Conservation (phyloP, 2,797 vertebrate species). For the Caiman crocodilus region DNA sequence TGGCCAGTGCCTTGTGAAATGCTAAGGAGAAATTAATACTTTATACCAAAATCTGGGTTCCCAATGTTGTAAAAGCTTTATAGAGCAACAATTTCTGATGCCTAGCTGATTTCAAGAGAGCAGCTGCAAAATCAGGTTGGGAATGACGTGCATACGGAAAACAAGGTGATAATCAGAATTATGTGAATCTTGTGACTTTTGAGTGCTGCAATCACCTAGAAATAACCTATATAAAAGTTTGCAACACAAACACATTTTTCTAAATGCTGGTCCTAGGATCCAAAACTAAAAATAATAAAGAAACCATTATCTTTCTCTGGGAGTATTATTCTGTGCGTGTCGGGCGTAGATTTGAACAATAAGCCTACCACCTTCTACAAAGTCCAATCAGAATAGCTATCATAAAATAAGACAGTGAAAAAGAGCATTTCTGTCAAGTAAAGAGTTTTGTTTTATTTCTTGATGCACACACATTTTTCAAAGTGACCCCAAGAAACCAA, state of each 20-base stretch:
- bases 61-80: background rate
- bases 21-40: background rate
- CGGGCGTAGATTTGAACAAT: background rate
- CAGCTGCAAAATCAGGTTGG: background rate
- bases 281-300: background rate
- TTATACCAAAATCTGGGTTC: background rate
- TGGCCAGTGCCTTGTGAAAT: conserved; percentile 1
- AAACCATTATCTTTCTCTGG: background rate
- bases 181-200: background rate
- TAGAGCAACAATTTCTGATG: background rate
- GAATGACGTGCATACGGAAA: conserved; percentile 7
- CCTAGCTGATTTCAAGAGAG: background rate
- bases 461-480: background rate
- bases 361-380: background rate
- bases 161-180: conserved; percentile 18
- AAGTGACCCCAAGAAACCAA: background rate
- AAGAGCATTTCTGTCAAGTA: background rate
- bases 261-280: background rate
- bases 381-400: background rate
- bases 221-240: background rate
- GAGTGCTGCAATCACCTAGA: background rate
- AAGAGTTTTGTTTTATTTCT: background rate
- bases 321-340: background rate
- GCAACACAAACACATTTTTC: background rate
- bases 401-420: conserved; percentile 10